Base-by-base conservation (phyloP, 2,113 vertebrate species). In the Leptodactylus fuscus region DNA sequence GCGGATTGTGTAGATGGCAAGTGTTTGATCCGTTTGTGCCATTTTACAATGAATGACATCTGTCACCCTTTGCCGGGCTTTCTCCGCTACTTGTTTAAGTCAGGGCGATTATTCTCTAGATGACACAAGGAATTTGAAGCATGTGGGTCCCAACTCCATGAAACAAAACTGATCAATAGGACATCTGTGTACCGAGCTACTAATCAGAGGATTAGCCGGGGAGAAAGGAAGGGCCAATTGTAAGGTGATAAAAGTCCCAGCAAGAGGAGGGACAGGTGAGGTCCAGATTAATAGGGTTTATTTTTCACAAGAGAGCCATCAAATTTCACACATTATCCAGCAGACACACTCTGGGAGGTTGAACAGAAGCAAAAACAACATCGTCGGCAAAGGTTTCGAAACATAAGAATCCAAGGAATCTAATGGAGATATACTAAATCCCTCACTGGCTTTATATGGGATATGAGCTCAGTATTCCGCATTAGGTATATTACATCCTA, bases 101-200 rank as follows among this genome's bases (percentile, higher is more conserved):
- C 82, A 83, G 53, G 82, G 82, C 16, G 71, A 83, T 83, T 58
- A 62, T 83, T 83, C 53, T 83, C 70, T 53, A 73, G 36, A 75
- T 83, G 82, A 62, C 69, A 73, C 51, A 20, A 83, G 53, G 82
- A 83, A 83, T 83, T 29, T 62, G 49, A 83, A 60, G 82, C 69
- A 83, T 75, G 51, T 46, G 36, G 36, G 36, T 60, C 53, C 70
- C 69, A 48, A 76, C 51, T 41, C 44, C 6, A 60, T 55, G 48
- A 73, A 73, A 73, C 48, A 73, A 83, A 58, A 71, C 22, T 83
- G 74, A 51, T 78, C 58, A 69, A 67, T 80, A 49, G 74, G 62
- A 69, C 83, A 85, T 85, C 83, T 80, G 83, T 70, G 60, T 70
- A 80, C 34, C 29, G 48, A 51, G 60, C 34, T 79, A 48, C 49